Percentiles rank a stretch among this genome's conserved stretches.
Evolutionary conservation across 2,888 invertebrate genomes (phyloP).

Genomic region (Caenorhabditis sp.): DNA sequence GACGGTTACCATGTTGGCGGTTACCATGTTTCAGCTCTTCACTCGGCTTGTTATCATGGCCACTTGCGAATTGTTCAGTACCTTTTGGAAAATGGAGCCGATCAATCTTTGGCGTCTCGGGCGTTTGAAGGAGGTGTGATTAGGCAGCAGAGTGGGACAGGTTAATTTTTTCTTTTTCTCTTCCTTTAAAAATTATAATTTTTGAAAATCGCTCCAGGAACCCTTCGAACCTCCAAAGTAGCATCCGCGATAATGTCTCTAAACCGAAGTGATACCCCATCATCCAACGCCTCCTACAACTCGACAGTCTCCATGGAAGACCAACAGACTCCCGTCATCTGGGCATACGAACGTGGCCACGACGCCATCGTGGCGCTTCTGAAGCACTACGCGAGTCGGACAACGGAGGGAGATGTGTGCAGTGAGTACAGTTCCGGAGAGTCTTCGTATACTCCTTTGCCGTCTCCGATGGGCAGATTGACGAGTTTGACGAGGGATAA

Average conservation of each 20-base stretch:
- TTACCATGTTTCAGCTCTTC: constrained; percentile 83
- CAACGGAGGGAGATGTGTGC: constrained; percentile 84
- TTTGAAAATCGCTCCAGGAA: too few relatives aligned
- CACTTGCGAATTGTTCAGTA: constrained; percentile 84
- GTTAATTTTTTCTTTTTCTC: too few relatives aligned
- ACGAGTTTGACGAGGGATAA: constrained; percentile 85
- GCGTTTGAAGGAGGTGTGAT: constrained; percentile 70
- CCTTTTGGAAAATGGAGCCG: constrained; percentile 84
- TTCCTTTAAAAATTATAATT: too few relatives aligned
- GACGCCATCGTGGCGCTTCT: constrained; percentile 85
- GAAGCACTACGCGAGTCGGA: constrained; percentile 84
- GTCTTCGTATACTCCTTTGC: constrained; percentile 84
- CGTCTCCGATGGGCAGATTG: constrained; percentile 85
- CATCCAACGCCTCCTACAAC: constrained; percentile 69
- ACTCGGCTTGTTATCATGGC: constrained; percentile 85
- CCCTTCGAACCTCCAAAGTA: constrained; percentile 54
- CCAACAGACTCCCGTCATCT: constrained; percentile 81
- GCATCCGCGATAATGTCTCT: constrained; percentile 73
- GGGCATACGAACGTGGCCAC: constrained; percentile 85
- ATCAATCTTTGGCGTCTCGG: constrained; percentile 84
- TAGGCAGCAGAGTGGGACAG: constrained; percentile 46
- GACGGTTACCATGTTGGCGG: too few relatives aligned
- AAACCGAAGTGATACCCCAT: constrained; percentile 75
- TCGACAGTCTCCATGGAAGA: constrained; percentile 70
- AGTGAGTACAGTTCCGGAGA: constrained; percentile 84